Conservation (phyloP, 2,797 vertebrate species). For the Sorex maritimensis region DNA sequence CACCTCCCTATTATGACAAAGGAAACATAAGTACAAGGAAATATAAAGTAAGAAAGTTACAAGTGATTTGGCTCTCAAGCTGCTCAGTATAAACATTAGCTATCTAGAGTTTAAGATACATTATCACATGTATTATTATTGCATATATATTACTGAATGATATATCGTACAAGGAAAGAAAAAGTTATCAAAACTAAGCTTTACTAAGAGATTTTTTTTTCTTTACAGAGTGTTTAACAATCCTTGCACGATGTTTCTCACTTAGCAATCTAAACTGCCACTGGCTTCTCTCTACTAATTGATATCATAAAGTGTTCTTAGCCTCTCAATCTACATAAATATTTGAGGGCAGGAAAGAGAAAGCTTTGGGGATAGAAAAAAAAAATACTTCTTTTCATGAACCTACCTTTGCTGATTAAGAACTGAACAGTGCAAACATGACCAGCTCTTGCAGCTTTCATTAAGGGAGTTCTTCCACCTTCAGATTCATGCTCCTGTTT, state of each 20-base stretch:
- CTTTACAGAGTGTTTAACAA: no score
- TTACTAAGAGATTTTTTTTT: background rate
- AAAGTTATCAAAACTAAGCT: background rate
- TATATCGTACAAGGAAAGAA: no score
- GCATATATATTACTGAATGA: no score
- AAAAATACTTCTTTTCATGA: background rate
- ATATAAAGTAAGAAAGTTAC: background rate
- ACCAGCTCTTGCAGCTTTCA: conserved; percentile 94
- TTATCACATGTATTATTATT: background rate
- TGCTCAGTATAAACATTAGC: background rate
- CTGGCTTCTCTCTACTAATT: background rate
- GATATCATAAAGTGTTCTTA: background rate
- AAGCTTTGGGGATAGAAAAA: background rate
- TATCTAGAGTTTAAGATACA: conserved; percentile 20
- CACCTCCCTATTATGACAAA: conserved; percentile 26
- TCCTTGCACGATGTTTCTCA: background rate
- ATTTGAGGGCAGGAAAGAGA: background rate
- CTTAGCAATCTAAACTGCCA: background rate
- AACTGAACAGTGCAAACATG: conserved; percentile 94
- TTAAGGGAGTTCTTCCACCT: conserved; percentile 93
- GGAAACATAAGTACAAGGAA: background rate
- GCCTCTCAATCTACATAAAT: conserved; percentile 23
- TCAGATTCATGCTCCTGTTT: conserved; percentile 93
- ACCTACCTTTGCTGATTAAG: conserved; percentile 93
- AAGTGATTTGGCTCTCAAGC: conserved; percentile 1